Percentiles rank a stretch among this genome's conserved stretches.
These are phyloP conservation scores for Copidosoma aretas DNA, from an alignment of 2,888 invertebrate genomes.

Conservation along the genomic window DNA sequence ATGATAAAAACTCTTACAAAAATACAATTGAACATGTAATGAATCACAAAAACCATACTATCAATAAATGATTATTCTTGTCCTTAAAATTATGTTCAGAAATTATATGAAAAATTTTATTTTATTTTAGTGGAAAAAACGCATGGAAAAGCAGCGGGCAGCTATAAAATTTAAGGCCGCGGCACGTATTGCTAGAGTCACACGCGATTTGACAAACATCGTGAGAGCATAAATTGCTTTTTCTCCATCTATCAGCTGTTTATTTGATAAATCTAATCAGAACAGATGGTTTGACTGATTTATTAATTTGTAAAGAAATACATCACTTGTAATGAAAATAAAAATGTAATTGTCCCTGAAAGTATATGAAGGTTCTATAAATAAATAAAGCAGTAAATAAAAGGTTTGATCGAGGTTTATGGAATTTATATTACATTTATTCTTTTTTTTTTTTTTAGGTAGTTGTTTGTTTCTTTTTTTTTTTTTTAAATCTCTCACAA, in stretches of 20 bases:
- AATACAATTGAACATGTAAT: background rate
- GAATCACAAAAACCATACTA: background rate
- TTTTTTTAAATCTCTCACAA: slow-evolving; percentile 26
- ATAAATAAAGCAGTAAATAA: slow-evolving; percentile 41
- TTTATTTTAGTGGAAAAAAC: slow-evolving; percentile 70
- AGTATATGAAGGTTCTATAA: slow-evolving; percentile 27
- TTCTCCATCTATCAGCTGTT: background rate
- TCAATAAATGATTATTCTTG: background rate
- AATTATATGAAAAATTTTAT: background rate
- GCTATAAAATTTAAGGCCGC: slow-evolving; percentile 74
- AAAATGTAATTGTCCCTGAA: slow-evolving; percentile 5
- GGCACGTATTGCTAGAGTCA: slow-evolving; percentile 67
- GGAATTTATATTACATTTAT: slow-evolving; percentile 63
- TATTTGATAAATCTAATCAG: background rate
- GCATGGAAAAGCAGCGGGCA: slow-evolving; percentile 71
- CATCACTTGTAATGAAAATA: slow-evolving; percentile 3
- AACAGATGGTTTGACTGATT: background rate
- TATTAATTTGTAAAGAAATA: background rate
- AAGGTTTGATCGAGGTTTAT: slow-evolving; percentile 48
- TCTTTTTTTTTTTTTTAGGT: slow-evolving; percentile 55
- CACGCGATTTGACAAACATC: slow-evolving; percentile 53
- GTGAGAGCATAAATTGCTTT: slow-evolving; percentile 45
- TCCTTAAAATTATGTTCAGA: background rate
- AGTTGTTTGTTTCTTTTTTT: slow-evolving; percentile 47
- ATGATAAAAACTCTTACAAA: background rate